Evolutionary conservation across 2,113 vertebrate genomes (phyloP).

Genomic region (Cavia porcellus): DNA sequence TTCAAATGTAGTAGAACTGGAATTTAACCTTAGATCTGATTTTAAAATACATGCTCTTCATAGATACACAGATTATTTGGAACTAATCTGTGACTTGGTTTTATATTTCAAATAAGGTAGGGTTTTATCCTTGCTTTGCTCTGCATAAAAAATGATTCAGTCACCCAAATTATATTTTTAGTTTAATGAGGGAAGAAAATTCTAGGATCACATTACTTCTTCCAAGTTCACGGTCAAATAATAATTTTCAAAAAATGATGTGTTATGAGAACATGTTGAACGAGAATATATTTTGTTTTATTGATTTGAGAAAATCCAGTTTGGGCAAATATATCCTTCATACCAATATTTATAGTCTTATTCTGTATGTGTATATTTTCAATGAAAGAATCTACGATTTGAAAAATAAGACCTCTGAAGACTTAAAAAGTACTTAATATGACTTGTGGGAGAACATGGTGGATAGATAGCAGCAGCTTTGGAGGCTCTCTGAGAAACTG

Average conservation of each 20-base stretch:
- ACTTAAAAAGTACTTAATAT: background rate
- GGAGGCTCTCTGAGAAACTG: no score
- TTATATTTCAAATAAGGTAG: background rate
- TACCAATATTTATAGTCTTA: background rate
- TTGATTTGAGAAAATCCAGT: background rate
- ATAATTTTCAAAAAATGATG: background rate
- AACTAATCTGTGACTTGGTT: background rate
- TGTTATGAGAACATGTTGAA: slow-evolving; percentile 12
- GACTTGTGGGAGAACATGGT: background rate
- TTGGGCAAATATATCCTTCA: background rate
- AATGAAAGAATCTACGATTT: background rate
- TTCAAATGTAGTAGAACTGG: background rate
- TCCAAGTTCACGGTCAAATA: background rate
- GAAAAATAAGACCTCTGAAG: background rate
- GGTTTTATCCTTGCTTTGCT: background rate
- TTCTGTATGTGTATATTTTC: background rate
- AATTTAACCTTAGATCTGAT: background rate
- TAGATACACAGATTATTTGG: background rate
- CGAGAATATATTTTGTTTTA: background rate
- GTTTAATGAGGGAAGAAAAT: background rate
- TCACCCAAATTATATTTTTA: background rate
- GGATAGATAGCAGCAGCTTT: no score
- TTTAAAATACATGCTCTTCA: background rate
- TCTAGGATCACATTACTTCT: background rate
- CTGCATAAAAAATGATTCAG: slow-evolving; percentile 12